Evolutionary conservation across 2,888 invertebrate genomes (phyloP).

Genomic region (Pherbina coryleti): DNA sequence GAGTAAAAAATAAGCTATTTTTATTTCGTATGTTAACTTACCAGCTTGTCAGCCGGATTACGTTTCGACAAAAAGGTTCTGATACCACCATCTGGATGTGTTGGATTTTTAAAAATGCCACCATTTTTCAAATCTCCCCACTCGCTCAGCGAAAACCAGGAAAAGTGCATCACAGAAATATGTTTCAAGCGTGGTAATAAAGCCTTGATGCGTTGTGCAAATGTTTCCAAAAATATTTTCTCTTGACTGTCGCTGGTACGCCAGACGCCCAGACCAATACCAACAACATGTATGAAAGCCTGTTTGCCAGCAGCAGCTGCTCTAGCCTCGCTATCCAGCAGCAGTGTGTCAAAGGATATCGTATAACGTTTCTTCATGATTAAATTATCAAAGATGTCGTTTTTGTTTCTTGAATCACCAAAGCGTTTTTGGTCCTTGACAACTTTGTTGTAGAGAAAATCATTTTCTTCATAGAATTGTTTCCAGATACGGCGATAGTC

Average conservation of each 20-base stretch:
- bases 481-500: slow-evolving; percentile 61
- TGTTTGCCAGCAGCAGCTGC: slow-evolving; percentile 70
- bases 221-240: slow-evolving; percentile 75
- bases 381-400: slow-evolving; percentile 65
- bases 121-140: slow-evolving; percentile 71
- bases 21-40: slow-evolving; percentile 38
- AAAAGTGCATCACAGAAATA: slow-evolving; percentile 77
- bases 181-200: slow-evolving; percentile 70
- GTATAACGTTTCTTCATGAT: slow-evolving; percentile 70
- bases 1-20: not conserved
- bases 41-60: slow-evolving; percentile 73
- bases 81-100: slow-evolving; percentile 69
- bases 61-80: slow-evolving; percentile 72
- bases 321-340: slow-evolving; percentile 75
- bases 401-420: slow-evolving; percentile 55
- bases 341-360: slow-evolving; percentile 74
- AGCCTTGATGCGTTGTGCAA: slow-evolving; percentile 74
- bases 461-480: slow-evolving; percentile 56
- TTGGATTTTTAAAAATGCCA: slow-evolving; percentile 56
- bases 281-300: slow-evolving; percentile 77
- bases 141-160: slow-evolving; percentile 72
- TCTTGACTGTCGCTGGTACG: slow-evolving; percentile 74
- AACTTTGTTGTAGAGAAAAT: slow-evolving; percentile 54
- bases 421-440: slow-evolving; percentile 59
- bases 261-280: slow-evolving; percentile 79